These are phyloP conservation scores for Lasioglossum zephyrum DNA, from an alignment of 2,888 invertebrate species.

Conservation along the genomic window DNA sequence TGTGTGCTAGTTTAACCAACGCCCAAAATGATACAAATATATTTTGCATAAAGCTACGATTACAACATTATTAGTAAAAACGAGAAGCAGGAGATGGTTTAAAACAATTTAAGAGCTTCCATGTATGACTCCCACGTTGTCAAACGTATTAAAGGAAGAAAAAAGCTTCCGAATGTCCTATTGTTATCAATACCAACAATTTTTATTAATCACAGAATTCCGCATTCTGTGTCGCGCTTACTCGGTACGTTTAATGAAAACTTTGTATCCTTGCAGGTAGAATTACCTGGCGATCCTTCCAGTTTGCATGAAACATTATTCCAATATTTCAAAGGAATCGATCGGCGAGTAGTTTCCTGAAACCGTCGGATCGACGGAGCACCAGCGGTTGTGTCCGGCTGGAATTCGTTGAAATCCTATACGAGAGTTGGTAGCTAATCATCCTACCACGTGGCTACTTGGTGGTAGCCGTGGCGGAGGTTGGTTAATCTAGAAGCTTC, in stretches of 20 bases:
- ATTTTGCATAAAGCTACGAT: not conserved
- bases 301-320: not conserved
- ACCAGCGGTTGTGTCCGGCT: not conserved
- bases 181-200: too few species aligned
- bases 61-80: too few species aligned
- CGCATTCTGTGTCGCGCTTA: not conserved
- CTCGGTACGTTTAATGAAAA: not conserved
- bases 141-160: too few species aligned
- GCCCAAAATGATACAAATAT: not conserved
- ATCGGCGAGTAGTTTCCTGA: not conserved
- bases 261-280: not conserved
- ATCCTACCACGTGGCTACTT: slow-evolving; percentile 25
- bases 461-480: not conserved
- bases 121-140: too few species aligned
- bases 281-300: not conserved
- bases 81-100: too few species aligned
- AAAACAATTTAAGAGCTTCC: too few species aligned
- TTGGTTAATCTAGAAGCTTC: not conserved
- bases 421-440: not conserved
- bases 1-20: too few species aligned
- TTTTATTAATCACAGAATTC: too few species aligned
- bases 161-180: too few species aligned
- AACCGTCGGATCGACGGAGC: not conserved
- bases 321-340: not conserved
- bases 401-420: not conserved